phyloP scores from a whole-genome alignment of 2,888 invertebrate species.

The Syritta pipiens region DNA sequence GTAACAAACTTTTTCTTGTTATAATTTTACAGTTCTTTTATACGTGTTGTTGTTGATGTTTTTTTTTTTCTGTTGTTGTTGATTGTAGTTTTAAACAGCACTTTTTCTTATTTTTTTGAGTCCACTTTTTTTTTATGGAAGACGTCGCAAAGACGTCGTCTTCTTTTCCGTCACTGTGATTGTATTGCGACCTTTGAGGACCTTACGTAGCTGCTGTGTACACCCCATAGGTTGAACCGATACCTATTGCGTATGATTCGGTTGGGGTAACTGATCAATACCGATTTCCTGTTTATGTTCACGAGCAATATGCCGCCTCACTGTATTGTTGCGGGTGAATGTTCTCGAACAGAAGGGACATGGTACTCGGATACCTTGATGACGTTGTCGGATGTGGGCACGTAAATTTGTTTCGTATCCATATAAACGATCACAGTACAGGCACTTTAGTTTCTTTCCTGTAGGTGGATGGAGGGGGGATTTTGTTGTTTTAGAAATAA shows the following conservation, averaged over 20 bases:
- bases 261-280: conserved; percentile 72
- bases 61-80: conserved; percentile 1
- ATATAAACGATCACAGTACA: conserved; percentile 94
- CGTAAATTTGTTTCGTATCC: conserved; percentile 95
- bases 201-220: conserved; percentile 54
- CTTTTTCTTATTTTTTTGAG: conserved; percentile 5
- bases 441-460: conserved; percentile 95
- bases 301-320: conserved; percentile 92
- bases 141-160: conserved; percentile 14
- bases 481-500: conserved; percentile 69
- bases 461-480: conserved; percentile 74
- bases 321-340: conserved; percentile 95
- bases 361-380: conserved; percentile 94
- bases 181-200: conserved; percentile 67
- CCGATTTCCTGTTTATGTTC: conserved; percentile 87
- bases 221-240: conserved; percentile 39
- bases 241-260: conserved; percentile 79
- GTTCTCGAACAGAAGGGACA: conserved; percentile 95
- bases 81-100: conserved; percentile 6
- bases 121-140: background rate
- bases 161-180: no score
- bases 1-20: conserved; percentile 61
- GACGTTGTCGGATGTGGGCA: conserved; percentile 94
- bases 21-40: background rate
- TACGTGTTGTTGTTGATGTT: background rate